Conservation (phyloP, 2,797 vertebrate genomes). For the Diglossa cyanea region DNA sequence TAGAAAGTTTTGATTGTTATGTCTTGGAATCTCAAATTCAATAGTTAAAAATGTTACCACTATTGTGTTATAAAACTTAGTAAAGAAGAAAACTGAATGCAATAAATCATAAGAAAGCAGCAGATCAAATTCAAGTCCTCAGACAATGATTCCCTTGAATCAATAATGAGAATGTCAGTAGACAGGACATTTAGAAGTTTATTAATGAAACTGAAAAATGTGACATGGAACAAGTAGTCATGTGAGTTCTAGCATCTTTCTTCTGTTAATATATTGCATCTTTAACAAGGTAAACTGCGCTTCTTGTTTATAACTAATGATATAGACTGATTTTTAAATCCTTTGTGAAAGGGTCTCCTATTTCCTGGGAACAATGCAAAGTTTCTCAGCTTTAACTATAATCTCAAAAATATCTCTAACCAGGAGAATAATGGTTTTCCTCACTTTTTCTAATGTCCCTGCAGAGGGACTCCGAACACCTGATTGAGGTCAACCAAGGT, state of each 20-base stretch:
- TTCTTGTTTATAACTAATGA: not conserved
- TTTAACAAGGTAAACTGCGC: not conserved
- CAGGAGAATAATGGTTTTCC: not conserved
- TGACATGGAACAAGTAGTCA: not conserved
- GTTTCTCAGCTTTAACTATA: not conserved
- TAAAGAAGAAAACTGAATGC: not conserved
- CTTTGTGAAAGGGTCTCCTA: not conserved
- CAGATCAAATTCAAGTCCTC: not conserved
- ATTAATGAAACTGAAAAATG: not conserved
- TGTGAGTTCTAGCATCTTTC: not conserved
- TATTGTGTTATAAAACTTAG: not conserved
- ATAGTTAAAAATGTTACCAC: not conserved
- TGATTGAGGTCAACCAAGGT: not conserved
- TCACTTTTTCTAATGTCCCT: not conserved
- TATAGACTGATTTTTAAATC: not conserved
- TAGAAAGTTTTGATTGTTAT: not conserved
- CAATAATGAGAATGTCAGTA: not conserved
- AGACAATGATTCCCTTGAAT: not conserved
- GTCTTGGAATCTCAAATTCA: not conserved
- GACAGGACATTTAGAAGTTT: not conserved
- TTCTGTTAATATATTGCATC: not conserved
- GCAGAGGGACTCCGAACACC: not conserved
- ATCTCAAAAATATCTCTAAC: not conserved
- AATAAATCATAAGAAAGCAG: not conserved
- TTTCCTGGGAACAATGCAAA: not conserved